Evolutionary conservation across 2,113 vertebrate genomes (phyloP), one percentile per base, ranked within the genome.

Genomic region (Rhinichthys klamathensis): DNA sequence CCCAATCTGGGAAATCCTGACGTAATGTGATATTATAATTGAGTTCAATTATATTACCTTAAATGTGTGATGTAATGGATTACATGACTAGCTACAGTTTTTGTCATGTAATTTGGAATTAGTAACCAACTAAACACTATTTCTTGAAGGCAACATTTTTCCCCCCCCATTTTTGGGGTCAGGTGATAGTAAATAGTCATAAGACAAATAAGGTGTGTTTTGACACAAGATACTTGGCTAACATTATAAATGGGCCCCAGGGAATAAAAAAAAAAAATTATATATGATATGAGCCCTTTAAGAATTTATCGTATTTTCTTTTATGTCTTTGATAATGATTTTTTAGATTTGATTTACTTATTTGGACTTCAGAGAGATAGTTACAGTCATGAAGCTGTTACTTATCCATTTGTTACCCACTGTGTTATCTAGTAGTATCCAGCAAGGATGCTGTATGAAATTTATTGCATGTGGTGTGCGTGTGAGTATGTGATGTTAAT

Each of bases 351-450:
- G 44, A 81, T 81, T 51, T 13, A 81, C 18, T 81, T 30, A 44
- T 46, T 46, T 51, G 46, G 12, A 70, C 23, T 58, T 41, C 23
- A 72, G 30, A 23, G 4, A 69, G 8, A 69, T 38, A 21, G 25
- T 49, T 51, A 27, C 80, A 58, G 81, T 73, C 32, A 83, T 56
- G 49, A 41, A 73, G 67, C 81, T 56, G 21, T 58, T 56, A 58
- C 81, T 69, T 30, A 83, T 83, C 23, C 32, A 56, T 83, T 56
- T 65, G 74, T 84, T 81, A 51, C 76, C 75, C 51, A 27, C 87
- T 85, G 80, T 58, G 80, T 32, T 72, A 85, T 82, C 65, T 80
- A 88, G 70, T 61, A 74, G 65, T 67, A 86, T 79, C 60, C 63
- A 77, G 25, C 13, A 76, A 77, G 51, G 46, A 54, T 70, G 60